Evolutionary conservation across 2,888 invertebrate genomes (phyloP), one percentile per base, ranked within the genome.

Genomic region (Eupithecia pulchellata): DNA sequence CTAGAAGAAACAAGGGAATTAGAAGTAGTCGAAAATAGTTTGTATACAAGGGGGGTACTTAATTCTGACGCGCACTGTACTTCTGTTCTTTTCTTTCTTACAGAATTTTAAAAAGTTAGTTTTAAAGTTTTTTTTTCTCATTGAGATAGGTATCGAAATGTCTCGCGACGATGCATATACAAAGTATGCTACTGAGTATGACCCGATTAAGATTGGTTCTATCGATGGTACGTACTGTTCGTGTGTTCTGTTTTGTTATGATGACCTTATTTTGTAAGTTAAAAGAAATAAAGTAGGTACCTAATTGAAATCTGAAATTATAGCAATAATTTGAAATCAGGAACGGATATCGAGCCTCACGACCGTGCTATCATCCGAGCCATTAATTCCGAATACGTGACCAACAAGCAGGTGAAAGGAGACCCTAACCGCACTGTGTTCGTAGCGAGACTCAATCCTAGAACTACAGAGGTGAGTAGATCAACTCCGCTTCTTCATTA

Each of bases 121-220:
- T n/a, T 9, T 17, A 17, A 39, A 34, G 34, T 34, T 34, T 34
- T n/a, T n/a, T 32, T 34, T 34, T 9, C 39, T 39, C 14, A 39
- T 9, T 39, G 17, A 39, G 17, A 52, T 52, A 4, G 52, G 11
- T 52, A 2, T 9, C 11, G 11, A 8, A 64, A 82, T 87, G 86
- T 67, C 79, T 20, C 78, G 78, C 34, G 82, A 86, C 30, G 79
- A 85, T 42, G 80, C 82, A 32, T 93, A 87, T 74, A 82, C 81
- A 64, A 89, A 86, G 79, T 90, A 87, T 77, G 93, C 89, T 11
- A 83, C 81, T 6, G 95, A 95, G 81, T 98, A 98, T 83, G 96
- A 98, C 87, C 97, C 98, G 0, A 92, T 98, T 66, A 96, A 96
- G 91, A 96, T 97, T 71, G 98, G 97, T 9, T 98, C 98, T 69